phyloP scores from a whole-genome alignment of 2,113 vertebrate species.

The Heptranchias perlo region DNA sequence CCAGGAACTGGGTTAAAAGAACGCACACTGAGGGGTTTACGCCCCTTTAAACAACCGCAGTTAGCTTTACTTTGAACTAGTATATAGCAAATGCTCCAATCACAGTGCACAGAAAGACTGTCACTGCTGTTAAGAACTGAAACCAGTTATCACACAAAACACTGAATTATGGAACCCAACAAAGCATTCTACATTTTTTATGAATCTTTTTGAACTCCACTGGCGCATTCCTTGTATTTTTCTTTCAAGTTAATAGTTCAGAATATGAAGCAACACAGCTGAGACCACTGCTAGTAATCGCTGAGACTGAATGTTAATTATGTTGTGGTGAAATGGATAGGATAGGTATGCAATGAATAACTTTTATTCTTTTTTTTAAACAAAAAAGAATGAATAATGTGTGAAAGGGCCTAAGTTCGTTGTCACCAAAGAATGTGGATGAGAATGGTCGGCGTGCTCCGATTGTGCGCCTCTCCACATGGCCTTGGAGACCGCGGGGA shows the following conservation, averaged over 20 bases:
- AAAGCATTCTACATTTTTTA: background rate
- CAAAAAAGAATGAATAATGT: too few species aligned
- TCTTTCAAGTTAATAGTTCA: background rate
- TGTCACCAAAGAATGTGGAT: too few species aligned
- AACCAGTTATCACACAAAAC: background rate
- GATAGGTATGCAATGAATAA: background rate
- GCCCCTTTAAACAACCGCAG: background rate
- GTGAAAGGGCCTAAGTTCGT: too few species aligned
- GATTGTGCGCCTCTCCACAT: too few species aligned
- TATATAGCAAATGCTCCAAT: background rate
- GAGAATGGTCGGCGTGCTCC: too few species aligned
- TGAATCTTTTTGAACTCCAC: background rate
- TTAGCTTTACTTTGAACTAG: background rate
- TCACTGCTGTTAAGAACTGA: background rate
- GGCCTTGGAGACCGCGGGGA: too few species aligned
- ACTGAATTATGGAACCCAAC: background rate
- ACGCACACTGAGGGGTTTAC: background rate
- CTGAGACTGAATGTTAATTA: background rate
- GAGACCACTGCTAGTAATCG: background rate
- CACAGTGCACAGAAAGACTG: background rate
- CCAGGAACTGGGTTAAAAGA: background rate
- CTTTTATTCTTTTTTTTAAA: background rate
- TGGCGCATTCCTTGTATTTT: background rate
- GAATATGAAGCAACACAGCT: background rate
- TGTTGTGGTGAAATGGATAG: background rate